Evolutionary conservation across 2,113 vertebrate genomes (phyloP).

Genomic region (Todiramphus saurophagus): DNA sequence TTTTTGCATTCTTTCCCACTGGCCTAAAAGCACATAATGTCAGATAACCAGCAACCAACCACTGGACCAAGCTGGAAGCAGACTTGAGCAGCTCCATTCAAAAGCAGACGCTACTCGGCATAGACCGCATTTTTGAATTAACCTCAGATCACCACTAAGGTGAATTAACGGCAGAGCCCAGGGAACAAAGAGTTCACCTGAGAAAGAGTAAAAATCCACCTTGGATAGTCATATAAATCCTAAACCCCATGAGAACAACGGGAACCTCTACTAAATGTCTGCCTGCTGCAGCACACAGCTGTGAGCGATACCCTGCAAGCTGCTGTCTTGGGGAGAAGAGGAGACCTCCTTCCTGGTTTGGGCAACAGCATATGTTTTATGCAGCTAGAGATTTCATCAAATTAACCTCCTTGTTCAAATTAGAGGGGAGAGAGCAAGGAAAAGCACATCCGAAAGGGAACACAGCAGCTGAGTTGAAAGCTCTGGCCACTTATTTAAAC

Average conservation of each 20-base stretch:
- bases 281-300: background rate
- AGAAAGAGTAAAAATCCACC: background rate
- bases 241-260: background rate
- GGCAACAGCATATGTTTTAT: background rate
- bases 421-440: background rate
- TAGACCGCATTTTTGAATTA: background rate
- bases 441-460: background rate
- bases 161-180: background rate
- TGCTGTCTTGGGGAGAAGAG: background rate
- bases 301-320: background rate
- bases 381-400: background rate
- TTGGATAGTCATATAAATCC: background rate
- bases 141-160: background rate
- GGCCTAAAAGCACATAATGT: background rate
- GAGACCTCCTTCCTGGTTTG: background rate
- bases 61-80: background rate
- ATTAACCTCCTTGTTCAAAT: conserved; percentile 31
- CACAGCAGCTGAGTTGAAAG: conserved; percentile 41
- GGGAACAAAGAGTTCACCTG: background rate
- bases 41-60: background rate
- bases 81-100: background rate
- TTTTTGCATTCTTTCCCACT: rapidly evolving
- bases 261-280: background rate
- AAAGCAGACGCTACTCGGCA: background rate
- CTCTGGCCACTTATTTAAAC: conserved; percentile 52